Conservation (phyloP, 2,797 vertebrate genomes). For the Chrysocyon brachyurus region DNA sequence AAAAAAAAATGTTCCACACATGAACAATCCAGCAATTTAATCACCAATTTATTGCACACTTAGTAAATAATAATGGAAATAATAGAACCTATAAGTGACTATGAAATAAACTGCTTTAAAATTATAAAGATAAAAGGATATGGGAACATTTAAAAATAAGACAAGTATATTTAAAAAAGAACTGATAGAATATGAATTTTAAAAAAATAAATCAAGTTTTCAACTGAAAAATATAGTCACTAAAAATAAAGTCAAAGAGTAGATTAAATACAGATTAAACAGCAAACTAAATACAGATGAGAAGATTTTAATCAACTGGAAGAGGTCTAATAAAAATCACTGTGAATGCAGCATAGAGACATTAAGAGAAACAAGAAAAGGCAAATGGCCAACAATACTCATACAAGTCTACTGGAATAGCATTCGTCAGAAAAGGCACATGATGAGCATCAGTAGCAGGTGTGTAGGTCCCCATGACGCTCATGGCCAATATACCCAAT, state of each 20-base stretch:
- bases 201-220: background rate
- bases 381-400: background rate
- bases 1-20: too few relatives aligned
- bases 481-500: background rate
- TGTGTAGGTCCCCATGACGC: background rate
- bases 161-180: background rate
- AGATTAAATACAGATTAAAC: slow-evolving; percentile 1
- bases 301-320: background rate
- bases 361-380: background rate
- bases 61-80: background rate
- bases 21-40: slow-evolving; percentile 15
- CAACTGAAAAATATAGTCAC: background rate
- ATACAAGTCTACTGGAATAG: background rate
- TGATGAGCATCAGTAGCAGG: background rate
- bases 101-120: slow-evolving; percentile 40
- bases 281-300: slow-evolving; percentile 1
- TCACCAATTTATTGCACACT: background rate
- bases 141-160: background rate
- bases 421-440: background rate
- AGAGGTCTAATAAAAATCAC: background rate
- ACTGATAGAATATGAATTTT: background rate
- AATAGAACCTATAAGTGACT: background rate
- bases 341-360: background rate
- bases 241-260: slow-evolving; percentile 46
- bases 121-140: slow-evolving; percentile 58